phyloP scores from a whole-genome alignment of 2,113 vertebrate species.

The Bufo bufo region DNA sequence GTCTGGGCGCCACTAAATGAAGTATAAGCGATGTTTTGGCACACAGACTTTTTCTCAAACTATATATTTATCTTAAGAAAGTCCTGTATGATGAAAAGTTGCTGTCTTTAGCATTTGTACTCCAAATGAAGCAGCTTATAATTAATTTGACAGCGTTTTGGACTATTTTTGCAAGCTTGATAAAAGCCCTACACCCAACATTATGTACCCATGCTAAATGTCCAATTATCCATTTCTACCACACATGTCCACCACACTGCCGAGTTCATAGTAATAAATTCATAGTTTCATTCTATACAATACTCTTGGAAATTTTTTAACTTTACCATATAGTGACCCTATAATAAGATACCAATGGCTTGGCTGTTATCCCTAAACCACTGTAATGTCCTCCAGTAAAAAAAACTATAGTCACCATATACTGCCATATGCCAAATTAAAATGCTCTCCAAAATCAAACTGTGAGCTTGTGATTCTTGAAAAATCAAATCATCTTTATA shows the following conservation, averaged over 20 bases:
- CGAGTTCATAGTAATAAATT: neutral
- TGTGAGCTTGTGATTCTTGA: too few species aligned
- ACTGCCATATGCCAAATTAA: neutral
- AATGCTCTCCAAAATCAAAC: neutral
- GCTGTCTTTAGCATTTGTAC: too few species aligned
- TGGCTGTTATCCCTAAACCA: neutral
- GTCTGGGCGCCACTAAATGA: too few species aligned
- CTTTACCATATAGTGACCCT: neutral
- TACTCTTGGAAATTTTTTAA: neutral
- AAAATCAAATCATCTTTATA: too few species aligned
- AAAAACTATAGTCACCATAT: neutral
- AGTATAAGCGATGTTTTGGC: too few species aligned
- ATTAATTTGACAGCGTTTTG: too few species aligned
- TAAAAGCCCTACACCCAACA: neutral
- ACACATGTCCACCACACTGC: neutral
- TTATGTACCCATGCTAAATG: neutral
- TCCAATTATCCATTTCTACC: neutral
- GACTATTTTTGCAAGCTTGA: too few species aligned
- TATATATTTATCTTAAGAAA: too few species aligned
- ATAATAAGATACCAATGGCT: neutral
- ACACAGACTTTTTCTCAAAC: too few species aligned
- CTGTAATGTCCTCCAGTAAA: neutral
- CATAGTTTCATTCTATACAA: neutral
- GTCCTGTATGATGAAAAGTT: too few species aligned
- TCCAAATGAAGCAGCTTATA: too few species aligned